Base-by-base conservation (phyloP, 2,797 vertebrate genomes). In the Spheniscus humboldti region DNA sequence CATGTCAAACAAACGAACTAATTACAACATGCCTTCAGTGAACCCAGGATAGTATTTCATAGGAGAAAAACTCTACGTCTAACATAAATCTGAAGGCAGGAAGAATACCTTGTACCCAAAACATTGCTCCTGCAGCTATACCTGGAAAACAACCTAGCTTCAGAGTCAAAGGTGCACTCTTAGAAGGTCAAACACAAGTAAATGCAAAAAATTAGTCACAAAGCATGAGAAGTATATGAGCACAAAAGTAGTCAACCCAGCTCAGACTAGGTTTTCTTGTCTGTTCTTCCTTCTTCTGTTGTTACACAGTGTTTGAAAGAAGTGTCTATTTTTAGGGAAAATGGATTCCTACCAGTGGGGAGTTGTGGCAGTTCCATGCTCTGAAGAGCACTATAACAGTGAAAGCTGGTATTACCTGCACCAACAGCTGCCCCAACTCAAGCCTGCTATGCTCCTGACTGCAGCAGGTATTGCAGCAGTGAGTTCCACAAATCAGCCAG, bases 1-100 rank as follows among this genome's bases (percentile, higher is more conserved):
- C n/a, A 23, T 41, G 90, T 94, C 60, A 91, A 94, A 95, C 73
- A 94, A 91, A 85, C 3, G 33, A 80, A 75, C 94, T 88, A 97
- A 87, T 92, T 94, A 78, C 66, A 91, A 35, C 60, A 55, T 52
- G 75, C 11, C 88, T 88, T 91, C 73, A 33, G 73, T 80, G 88
- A 95, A 94, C 59, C 23, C 11, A 6, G 33, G 88, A 45, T 2
- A 35, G 24, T 48, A 72, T 62, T 92, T 91, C 63, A 39, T 41
- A 47, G 72, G 77, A 90, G 41, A 69, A 95, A 59, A 97, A 18
- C 20, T 71, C 83, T 18, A 18, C 2, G 4, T 57, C 52, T 81
- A 52, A 91, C 48, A 33, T 10, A 90, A 94, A 96, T 55, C 50
- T 43, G 82, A 88, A 81, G 59, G 47, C 73, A 88, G 94, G 48